Percentiles rank a stretch among this genome's conserved stretches.
These are phyloP conservation scores for Pissodes strobi DNA, from an alignment of 1,140 invertebrate genomes.

Conservation along the genomic window DNA sequence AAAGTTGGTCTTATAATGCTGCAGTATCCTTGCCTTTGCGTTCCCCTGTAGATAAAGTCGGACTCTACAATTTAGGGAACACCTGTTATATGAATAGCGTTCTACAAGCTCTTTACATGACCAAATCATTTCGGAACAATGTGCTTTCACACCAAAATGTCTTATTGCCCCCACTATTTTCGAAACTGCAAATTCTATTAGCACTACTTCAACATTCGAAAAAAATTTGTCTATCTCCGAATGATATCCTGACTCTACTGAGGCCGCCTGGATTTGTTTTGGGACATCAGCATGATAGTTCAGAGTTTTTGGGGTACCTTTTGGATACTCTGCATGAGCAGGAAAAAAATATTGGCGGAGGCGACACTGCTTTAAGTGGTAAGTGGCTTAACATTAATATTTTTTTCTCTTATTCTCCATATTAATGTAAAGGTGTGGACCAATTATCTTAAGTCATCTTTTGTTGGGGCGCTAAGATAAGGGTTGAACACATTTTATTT, in stretches of 20 bases:
- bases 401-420: too few relatives aligned
- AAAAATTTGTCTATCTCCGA: constrained; percentile 67
- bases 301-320: constrained; percentile 81
- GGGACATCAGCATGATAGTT: constrained; percentile 84
- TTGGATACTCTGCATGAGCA: constrained; percentile 74
- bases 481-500: too few relatives aligned
- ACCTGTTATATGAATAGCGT: constrained; percentile 89
- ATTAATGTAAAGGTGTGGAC: too few relatives aligned
- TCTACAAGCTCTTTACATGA: constrained; percentile 80
- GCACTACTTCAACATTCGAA: constrained; percentile 73
- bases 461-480: too few relatives aligned
- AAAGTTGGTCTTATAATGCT: constrained; percentile 40
- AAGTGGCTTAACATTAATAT: too few relatives aligned
- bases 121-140: constrained; percentile 70
- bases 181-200: constrained; percentile 74
- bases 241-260: constrained; percentile 67
- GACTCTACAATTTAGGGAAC: constrained; percentile 82
- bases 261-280: constrained; percentile 75
- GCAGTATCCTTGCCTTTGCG: constrained; percentile 30
- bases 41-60: constrained; percentile 64
- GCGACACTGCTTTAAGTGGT: constrained; percentile 16
- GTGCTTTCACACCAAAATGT: constrained; percentile 59
- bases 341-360: constrained; percentile 53
- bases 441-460: too few relatives aligned
- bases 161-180: constrained; percentile 62